Evolutionary conservation across 2,888 invertebrate species (phyloP), one percentile per base, ranked within the genome.

Genomic region (Cryptus viduatorius): DNA sequence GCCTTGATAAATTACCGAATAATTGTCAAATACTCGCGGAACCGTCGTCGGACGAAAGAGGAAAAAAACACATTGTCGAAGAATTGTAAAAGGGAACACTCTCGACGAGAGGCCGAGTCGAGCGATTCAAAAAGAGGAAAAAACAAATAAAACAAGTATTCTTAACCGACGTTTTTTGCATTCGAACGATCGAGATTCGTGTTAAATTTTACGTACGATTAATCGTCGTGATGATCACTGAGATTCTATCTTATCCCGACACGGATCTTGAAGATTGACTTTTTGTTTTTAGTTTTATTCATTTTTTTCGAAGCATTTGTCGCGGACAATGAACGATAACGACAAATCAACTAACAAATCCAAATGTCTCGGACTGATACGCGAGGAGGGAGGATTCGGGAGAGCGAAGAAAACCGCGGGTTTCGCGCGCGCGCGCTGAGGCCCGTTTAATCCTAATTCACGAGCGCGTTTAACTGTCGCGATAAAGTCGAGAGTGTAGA

Each of bases 1-100:
- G 91, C 92, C 90, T 93, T 94, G 93, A 94, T 94, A 94, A 94
- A 94, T 94, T 94, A 93, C 92, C 93, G 93, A 94, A 93, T 94
- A 94, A 94, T 94, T 93, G 93, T 93, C 92, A 93, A 93, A 92
- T 90, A 90, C 82, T 76, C 75, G 77, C 76, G 69, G 68, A 50
- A 19, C 90, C 91, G 89, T 90, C 91, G 91, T 91, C 89, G 88
- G 91, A 88, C 73, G 88, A 84, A 65, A 81, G 73, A 81, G 77
- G 79, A 81, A 81, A 87, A 85, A 79, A 75, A 82, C 86, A 72
- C 50, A 37, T 69, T 46, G 24, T 61, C 67, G 61, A 50, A 53
- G 72, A 83, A 72, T 80, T 61, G 68, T 50, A 69, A 56, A 56
- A 56, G 56, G 24, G 24, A 24, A 56, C 19, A 24, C 56, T 24